These are phyloP conservation scores for Lasioglossum albipes DNA, from an alignment of 1,140 invertebrate genomes.

Conservation along the genomic window DNA sequence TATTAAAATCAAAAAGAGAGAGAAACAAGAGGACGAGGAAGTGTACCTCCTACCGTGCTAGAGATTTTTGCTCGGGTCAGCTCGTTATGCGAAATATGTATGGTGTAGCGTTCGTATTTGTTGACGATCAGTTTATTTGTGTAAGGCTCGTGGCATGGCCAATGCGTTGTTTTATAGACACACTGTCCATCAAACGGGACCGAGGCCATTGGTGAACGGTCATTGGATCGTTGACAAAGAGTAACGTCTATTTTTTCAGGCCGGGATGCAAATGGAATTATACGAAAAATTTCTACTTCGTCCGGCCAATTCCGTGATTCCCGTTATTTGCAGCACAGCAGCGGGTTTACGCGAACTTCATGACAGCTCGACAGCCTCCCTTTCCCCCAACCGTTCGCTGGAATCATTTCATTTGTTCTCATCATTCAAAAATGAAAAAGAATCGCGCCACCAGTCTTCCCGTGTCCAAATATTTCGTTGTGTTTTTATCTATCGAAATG, in stretches of 20 bases:
- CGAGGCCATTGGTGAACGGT: background rate
- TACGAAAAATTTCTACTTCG: slow-evolving; percentile 4
- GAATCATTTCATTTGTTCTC: background rate
- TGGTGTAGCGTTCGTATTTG: slow-evolving; percentile 27
- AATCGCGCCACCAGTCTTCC: background rate
- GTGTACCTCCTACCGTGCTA: background rate
- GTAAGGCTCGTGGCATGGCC: background rate
- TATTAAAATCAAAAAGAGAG: background rate
- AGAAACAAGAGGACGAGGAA: background rate
- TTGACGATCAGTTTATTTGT: slow-evolving; percentile 32
- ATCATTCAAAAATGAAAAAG: background rate
- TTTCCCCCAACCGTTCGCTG: fast-evolving
- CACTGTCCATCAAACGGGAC: slow-evolving; percentile 22
- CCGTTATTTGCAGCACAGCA: too few relatives aligned
- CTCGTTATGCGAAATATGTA: slow-evolving; percentile 10
- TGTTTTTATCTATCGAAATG: background rate
- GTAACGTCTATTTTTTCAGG: slow-evolving; percentile 1
- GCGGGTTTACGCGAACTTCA: too few relatives aligned
- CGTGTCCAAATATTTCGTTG: background rate
- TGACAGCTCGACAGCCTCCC: too few relatives aligned
- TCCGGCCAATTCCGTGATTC: background rate
- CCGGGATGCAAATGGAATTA: background rate
- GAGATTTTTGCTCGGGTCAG: background rate
- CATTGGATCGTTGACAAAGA: background rate
- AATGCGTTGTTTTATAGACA: slow-evolving; percentile 4